Conservation (phyloP, 2,888 invertebrate genomes). For the Zygogramma bicolorata region DNA sequence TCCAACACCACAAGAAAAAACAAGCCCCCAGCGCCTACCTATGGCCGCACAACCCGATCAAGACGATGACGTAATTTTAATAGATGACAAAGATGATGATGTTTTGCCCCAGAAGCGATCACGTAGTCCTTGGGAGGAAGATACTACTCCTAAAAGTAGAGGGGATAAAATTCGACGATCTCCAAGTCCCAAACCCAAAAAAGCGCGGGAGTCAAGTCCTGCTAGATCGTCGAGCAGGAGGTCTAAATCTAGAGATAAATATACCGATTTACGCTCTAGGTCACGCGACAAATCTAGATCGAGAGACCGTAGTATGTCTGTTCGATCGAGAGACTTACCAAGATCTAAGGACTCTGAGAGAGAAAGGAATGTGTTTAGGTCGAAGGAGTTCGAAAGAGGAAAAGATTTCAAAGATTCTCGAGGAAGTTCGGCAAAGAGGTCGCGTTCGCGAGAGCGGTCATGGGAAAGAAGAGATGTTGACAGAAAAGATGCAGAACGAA, state of each 20-base stretch:
- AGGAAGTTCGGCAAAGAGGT: conserved; percentile 26
- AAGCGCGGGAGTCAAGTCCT: conserved; percentile 27
- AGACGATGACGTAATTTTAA: conserved; percentile 60
- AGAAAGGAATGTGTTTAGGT: not conserved
- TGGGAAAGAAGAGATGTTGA: conserved; percentile 41
- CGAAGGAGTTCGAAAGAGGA: not conserved
- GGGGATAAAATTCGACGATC: conserved; percentile 20
- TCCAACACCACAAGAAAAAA: conserved; percentile 10
- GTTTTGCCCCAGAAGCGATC: conserved; percentile 53
- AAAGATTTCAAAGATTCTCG: conserved; percentile 37
- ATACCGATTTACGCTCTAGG: not conserved
- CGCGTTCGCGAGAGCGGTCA: conserved; percentile 44
- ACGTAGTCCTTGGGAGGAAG: conserved; percentile 65
- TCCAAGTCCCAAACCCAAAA: conserved; percentile 17
- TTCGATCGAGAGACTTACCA: not conserved
- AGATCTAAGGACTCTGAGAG: not conserved
- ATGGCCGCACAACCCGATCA: conserved; percentile 61
- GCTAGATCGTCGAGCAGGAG: not conserved
- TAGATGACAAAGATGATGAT: conserved; percentile 62
- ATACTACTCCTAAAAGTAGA: conserved; percentile 36
- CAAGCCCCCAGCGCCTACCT: conserved; percentile 49
- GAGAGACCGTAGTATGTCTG: not conserved
- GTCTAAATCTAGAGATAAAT: conserved; percentile 23
- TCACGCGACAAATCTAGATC: conserved; percentile 22
- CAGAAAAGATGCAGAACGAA: conserved; percentile 13